Percentiles rank a stretch among this genome's conserved stretches.
Conservation (phyloP, 2,888 invertebrate species). For the Caenorhabditis sulstoni region DNA sequence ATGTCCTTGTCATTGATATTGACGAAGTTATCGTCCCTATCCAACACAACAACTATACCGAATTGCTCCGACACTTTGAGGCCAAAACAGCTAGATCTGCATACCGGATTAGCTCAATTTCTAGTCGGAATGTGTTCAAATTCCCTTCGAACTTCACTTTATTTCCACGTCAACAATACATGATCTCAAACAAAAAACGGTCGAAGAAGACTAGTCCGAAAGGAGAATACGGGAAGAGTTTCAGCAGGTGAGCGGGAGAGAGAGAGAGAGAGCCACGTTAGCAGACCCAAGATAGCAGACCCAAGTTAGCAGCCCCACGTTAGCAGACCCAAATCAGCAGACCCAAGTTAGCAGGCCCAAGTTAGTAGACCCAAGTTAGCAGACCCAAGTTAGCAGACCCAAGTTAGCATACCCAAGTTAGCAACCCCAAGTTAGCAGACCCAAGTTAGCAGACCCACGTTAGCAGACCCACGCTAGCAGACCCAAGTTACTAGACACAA, state of each 20-base stretch:
- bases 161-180: slow-evolving; percentile 33
- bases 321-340: too few relatives aligned
- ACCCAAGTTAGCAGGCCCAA: too few relatives aligned
- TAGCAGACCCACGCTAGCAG: too few relatives aligned
- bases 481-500: too few relatives aligned
- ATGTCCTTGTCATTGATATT: slow-evolving; percentile 89
- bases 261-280: too few relatives aligned
- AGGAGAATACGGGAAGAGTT: slow-evolving; percentile 87
- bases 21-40: slow-evolving; percentile 96
- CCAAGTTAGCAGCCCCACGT: too few relatives aligned
- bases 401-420: too few relatives aligned
- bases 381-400: too few relatives aligned
- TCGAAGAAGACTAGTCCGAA: slow-evolving; percentile 85
- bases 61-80: slow-evolving; percentile 26
- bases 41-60: slow-evolving; percentile 85
- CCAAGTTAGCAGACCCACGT: too few relatives aligned
- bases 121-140: slow-evolving; percentile 92
- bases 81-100: neutral
- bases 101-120: slow-evolving; percentile 65
- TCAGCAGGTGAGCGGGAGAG: slow-evolving; percentile 82
- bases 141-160: slow-evolving; percentile 81
- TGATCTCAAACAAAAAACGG: slow-evolving; percentile 81
- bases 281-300: too few relatives aligned
- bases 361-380: too few relatives aligned
- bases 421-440: too few relatives aligned